These are phyloP conservation scores for Pempheris klunzingeri DNA, from an alignment of 2,797 vertebrate genomes.

Conservation along the genomic window DNA sequence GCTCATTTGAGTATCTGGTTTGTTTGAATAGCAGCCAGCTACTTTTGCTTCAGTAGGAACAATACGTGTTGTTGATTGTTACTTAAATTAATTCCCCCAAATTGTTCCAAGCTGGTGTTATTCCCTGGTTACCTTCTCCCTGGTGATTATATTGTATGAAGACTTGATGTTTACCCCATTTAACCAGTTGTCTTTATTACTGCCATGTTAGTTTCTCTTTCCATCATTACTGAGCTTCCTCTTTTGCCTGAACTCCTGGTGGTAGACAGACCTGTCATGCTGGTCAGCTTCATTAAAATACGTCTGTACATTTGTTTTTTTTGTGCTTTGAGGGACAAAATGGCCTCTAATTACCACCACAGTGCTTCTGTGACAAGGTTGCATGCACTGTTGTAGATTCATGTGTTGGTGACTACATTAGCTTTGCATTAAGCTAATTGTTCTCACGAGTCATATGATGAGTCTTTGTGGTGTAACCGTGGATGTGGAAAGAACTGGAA, in stretches of 20 bases:
- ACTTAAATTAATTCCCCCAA: not conserved
- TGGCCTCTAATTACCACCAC: too few species aligned
- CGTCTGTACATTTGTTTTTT: too few species aligned
- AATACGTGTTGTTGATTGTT: not conserved
- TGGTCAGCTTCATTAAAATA: too few species aligned
- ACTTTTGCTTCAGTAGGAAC: not conserved
- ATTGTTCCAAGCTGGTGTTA: not conserved
- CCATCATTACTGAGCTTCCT: too few species aligned
- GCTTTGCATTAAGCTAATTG: too few species aligned
- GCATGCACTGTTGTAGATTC: not conserved
- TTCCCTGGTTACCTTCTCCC: not conserved
- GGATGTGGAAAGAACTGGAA: too few species aligned
- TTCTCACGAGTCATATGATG: too few species aligned
- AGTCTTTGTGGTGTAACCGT: too few species aligned
- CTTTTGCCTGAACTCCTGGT: not conserved
- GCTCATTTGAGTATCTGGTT: not conserved
- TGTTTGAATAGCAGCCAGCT: not conserved
- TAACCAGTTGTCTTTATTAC: not conserved
- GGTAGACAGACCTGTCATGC: not conserved
- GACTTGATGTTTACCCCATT: not conserved
- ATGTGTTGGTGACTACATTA: not conserved
- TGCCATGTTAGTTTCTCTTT: too few species aligned
- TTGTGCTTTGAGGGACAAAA: too few species aligned
- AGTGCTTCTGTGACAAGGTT: not conserved
- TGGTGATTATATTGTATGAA: not conserved